These are phyloP conservation scores for Sebastes diaconus DNA, from an alignment of 2,797 vertebrate genomes.

Conservation along the genomic window DNA sequence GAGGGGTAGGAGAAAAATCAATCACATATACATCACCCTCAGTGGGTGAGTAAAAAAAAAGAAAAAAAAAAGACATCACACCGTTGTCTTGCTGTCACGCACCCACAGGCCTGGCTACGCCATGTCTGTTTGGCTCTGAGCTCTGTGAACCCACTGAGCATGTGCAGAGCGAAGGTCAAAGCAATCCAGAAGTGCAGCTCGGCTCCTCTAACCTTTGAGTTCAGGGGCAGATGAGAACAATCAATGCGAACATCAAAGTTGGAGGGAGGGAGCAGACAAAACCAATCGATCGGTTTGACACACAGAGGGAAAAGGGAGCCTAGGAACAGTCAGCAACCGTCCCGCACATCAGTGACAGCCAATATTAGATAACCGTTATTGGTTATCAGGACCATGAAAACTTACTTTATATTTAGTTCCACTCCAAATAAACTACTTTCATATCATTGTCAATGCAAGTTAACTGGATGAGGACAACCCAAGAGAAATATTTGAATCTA, in stretches of 20 bases:
- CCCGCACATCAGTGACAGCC: conserved; percentile 44
- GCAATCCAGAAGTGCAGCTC: conserved; percentile 78
- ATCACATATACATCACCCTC: conserved; percentile 82
- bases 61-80: conserved; percentile 72
- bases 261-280: conserved; percentile 75
- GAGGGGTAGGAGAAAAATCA: conserved; percentile 77
- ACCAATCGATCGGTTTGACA: conserved; percentile 77
- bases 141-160: conserved; percentile 73
- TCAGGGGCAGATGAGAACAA: conserved; percentile 81
- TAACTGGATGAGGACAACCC: neutral
- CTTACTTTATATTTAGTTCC: neutral
- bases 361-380: conserved; percentile 9
- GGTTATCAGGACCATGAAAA: conserved; percentile 8
- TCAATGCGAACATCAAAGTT: conserved; percentile 80
- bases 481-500: neutral
- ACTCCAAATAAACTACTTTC: neutral
- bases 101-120: conserved; percentile 73
- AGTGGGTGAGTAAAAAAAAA: conserved; percentile 73
- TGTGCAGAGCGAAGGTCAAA: conserved; percentile 81
- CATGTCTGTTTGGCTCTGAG: conserved; percentile 70
- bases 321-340: conserved; percentile 47
- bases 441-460: neutral
- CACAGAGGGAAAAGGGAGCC: conserved; percentile 62
- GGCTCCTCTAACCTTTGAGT: conserved; percentile 81
- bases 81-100: conserved; percentile 78